Conservation (phyloP, 2,797 vertebrate genomes). For the Phataginus tricuspis region DNA sequence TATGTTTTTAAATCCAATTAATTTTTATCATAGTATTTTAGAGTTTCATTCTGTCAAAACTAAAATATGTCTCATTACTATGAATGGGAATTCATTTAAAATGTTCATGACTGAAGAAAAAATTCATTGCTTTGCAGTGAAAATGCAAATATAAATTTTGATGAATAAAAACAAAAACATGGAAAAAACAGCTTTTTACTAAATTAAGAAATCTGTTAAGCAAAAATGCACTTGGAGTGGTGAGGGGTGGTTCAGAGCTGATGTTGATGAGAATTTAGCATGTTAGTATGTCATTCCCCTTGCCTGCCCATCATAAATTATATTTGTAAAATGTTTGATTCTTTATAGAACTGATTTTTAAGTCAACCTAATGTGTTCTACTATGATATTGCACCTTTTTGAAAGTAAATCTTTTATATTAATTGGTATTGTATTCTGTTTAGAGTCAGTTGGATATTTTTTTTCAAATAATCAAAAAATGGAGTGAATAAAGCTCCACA, state of each 20-base stretch:
- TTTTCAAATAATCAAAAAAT: neutral
- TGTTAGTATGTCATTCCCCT: neutral
- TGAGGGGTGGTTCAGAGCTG: neutral
- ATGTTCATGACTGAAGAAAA: neutral
- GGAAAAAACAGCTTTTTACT: neutral
- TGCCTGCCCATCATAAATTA: neutral
- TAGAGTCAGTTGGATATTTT: neutral
- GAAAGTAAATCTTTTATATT: conserved; percentile 9
- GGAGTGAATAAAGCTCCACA: neutral
- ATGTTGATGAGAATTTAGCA: neutral
- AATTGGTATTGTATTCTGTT: neutral
- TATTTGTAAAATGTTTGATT: neutral
- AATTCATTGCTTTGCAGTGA: neutral
- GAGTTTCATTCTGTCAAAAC: neutral
- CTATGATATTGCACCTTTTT: neutral
- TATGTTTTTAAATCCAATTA: neutral
- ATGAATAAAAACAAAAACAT: neutral
- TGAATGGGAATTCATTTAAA: neutral
- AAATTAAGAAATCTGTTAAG: neutral
- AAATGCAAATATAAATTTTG: conserved; percentile 29
- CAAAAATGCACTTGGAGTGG: neutral
- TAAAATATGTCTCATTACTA: neutral
- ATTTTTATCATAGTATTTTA: neutral
- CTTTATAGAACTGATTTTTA: conserved; percentile 16
- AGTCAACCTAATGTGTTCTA: neutral